Percentiles rank a stretch among this genome's conserved stretches.
phyloP scores from a whole-genome alignment of 64 coral and sea anemone genomes.

The Stichodactyla mertensii region DNA sequence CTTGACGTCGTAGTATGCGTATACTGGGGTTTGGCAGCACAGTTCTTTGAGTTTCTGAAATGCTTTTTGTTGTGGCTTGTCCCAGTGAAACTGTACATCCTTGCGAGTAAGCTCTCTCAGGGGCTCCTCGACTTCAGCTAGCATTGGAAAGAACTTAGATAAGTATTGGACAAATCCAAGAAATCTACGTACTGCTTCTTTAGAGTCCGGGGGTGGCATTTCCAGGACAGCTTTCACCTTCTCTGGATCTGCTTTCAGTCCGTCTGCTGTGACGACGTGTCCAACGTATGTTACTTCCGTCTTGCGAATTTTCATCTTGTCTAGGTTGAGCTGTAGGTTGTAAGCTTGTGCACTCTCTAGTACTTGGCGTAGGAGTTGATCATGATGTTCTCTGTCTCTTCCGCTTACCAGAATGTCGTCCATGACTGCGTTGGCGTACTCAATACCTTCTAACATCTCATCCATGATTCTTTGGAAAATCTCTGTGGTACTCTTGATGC shows the following conservation, averaged over 20 bases:
- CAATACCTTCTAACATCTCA: constrained; percentile 47
- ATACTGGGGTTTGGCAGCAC: constrained; percentile 25
- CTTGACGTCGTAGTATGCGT: constrained; percentile 44
- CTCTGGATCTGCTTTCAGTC: constrained; percentile 51
- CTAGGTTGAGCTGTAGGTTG: constrained; percentile 60
- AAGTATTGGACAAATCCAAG: constrained; percentile 53
- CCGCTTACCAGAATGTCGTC: constrained; percentile 56
- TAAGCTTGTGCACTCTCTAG: constrained; percentile 37
- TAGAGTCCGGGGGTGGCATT: constrained; percentile 50
- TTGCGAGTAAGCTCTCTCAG: constrained; percentile 26
- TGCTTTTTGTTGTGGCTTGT: constrained; percentile 43
- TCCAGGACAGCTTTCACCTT: constrained; percentile 45
- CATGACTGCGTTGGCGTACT: constrained; percentile 49
- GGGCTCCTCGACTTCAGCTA: constrained; percentile 36
- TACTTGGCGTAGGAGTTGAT: constrained; percentile 48
- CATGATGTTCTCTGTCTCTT: constrained; percentile 40
- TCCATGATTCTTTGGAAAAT: constrained; percentile 51
- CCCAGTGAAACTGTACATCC: constrained; percentile 45
- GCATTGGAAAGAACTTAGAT: constrained; percentile 37
- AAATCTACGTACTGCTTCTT: constrained; percentile 46
- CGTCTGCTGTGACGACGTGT: constrained; percentile 34
- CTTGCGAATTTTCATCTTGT: constrained; percentile 56
- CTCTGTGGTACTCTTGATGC: constrained; percentile 48
- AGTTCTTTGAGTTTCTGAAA: constrained; percentile 37
- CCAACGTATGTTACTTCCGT: constrained; percentile 42